A percentile compares a stretch with the other conserved stretches of the same genome.
Evolutionary conservation across 2,888 invertebrate species (phyloP).

Genomic region (Exephanes ischioxanthus): DNA sequence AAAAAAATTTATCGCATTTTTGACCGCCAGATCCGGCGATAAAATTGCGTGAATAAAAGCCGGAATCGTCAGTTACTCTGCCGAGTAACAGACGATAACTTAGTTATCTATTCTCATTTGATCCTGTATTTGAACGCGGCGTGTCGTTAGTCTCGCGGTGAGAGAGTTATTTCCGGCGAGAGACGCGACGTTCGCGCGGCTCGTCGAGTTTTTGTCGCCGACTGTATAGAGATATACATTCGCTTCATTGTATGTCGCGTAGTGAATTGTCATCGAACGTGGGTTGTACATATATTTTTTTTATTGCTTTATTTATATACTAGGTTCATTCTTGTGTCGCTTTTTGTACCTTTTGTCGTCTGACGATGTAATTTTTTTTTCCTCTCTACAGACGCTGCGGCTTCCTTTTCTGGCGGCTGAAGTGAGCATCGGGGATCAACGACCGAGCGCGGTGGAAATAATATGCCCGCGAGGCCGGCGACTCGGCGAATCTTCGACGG

Average conservation of each 20-base stretch:
- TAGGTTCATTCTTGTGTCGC: neutral
- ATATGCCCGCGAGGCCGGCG: constrained; percentile 11
- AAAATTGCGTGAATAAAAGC: neutral
- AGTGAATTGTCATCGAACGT: neutral
- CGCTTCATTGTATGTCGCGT: neutral
- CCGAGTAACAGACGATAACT: neutral
- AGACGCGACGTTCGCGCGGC: constrained; percentile 22
- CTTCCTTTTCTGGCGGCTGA: constrained; percentile 6
- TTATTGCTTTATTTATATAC: neutral
- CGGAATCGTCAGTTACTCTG: neutral
- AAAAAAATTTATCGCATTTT: neutral
- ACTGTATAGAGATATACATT: constrained; percentile 13
- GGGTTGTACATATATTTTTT: neutral
- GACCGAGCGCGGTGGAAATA: constrained; percentile 16
- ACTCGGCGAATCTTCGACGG: constrained; percentile 13
- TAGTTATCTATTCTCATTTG: constrained; percentile 8
- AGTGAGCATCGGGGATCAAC: constrained; percentile 35
- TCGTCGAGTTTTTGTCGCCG: constrained; percentile 34
- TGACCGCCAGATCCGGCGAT: too few species aligned
- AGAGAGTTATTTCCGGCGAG: constrained; percentile 59
- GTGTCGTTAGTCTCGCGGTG: constrained; percentile 42
- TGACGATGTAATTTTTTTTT: neutral
- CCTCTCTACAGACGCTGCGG: neutral
- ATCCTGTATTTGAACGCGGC: constrained; percentile 7
- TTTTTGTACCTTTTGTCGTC: neutral